phyloP scores from a whole-genome alignment of 2,888 invertebrate species.

The Malthinus flaveolus region DNA sequence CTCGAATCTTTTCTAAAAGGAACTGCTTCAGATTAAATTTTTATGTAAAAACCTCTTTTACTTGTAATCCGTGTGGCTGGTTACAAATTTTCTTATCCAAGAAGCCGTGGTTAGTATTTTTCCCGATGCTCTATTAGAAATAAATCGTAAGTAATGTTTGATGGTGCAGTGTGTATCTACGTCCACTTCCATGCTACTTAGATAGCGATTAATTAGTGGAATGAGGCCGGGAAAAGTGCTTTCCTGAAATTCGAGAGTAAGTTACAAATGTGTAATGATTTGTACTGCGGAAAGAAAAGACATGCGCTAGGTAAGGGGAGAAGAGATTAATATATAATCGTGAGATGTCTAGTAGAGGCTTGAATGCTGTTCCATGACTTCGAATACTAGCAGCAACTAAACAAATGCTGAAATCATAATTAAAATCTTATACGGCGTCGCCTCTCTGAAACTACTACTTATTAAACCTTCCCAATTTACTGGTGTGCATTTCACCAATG shows the following conservation, averaged over 20 bases:
- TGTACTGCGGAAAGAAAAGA: background rate
- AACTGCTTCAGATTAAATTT: too few species aligned
- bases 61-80: conserved; percentile 89
- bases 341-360: too few species aligned
- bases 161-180: conserved; percentile 98
- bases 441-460: too few species aligned
- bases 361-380: too few species aligned
- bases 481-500: too few species aligned
- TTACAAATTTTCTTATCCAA: conserved; percentile 92
- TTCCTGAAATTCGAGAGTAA: conserved; percentile 57
- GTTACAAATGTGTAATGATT: background rate
- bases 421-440: too few species aligned
- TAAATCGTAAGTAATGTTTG: conserved; percentile 92
- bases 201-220: conserved; percentile 90
- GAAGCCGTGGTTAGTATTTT: conserved; percentile 91
- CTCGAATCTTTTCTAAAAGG: conserved; percentile 75
- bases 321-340: background rate
- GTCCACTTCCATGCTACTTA: conserved; percentile 95
- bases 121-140: conserved; percentile 84
- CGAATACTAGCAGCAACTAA: too few species aligned
- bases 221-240: conserved; percentile 93
- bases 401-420: too few species aligned
- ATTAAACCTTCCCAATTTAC: too few species aligned
- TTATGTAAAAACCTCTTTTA: conserved; percentile 47
- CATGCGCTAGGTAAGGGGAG: background rate